A percentile compares a stretch with the other conserved stretches of the same genome.
These are phyloP conservation scores for Tricholauxania praeusta DNA, from an alignment of 2,888 invertebrate species.

Conservation along the genomic window DNA sequence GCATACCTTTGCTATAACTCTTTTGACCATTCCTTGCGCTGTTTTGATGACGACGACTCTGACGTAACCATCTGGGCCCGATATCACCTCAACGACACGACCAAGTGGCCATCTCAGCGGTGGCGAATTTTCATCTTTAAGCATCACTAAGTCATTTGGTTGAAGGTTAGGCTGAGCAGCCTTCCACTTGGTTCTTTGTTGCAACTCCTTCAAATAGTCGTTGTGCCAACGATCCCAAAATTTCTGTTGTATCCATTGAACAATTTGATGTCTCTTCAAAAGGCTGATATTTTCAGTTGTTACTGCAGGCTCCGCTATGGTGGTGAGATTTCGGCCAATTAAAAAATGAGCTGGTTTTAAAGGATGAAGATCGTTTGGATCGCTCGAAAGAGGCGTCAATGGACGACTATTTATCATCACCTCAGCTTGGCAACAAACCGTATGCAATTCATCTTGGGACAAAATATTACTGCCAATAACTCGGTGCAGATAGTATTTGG, in stretches of 20 bases:
- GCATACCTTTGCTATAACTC: conserved; percentile 33
- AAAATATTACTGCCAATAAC: conserved; percentile 32
- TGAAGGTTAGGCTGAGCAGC: conserved; percentile 9
- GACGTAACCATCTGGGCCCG: conserved; percentile 27
- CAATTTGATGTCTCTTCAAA: conserved; percentile 28
- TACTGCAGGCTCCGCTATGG: conserved; percentile 13
- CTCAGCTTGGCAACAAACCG: conserved; percentile 44
- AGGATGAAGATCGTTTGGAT: conserved; percentile 43
- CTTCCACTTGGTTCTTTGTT: conserved; percentile 35
- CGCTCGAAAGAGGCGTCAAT: conserved; percentile 47
- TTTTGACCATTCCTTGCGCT: conserved; percentile 29
- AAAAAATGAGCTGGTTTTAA: conserved; percentile 14
- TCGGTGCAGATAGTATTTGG: conserved; percentile 36
- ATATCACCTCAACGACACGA: conserved; percentile 13
- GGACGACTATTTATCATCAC: conserved; percentile 56
- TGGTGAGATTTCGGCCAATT: conserved; percentile 22
- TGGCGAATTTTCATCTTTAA: conserved; percentile 30
- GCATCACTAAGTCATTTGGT: conserved; percentile 24
- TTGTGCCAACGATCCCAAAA: too few species aligned
- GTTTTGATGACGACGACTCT: conserved; percentile 35
- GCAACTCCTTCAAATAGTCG: conserved; percentile 33
- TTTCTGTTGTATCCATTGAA: conserved; percentile 38
- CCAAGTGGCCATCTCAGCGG: conserved; percentile 35
- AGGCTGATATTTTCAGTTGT: not conserved
- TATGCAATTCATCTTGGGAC: conserved; percentile 37